Conservation (phyloP, 1,140 invertebrate species). For the Prorops nasuta region DNA sequence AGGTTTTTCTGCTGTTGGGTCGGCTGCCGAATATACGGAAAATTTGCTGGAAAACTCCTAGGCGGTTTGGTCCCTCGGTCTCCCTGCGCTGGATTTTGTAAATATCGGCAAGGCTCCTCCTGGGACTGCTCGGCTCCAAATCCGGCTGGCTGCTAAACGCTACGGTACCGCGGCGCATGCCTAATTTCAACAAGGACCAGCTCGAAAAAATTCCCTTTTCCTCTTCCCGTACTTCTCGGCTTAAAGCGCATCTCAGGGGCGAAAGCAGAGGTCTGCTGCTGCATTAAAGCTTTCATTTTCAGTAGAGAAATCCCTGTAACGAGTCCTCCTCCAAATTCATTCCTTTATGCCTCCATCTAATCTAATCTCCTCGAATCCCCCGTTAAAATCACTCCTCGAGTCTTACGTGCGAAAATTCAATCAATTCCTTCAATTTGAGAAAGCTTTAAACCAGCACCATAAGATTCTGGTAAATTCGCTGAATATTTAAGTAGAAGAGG, state of each 20-base stretch:
- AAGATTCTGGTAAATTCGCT: too few species aligned
- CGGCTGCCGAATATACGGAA: conserved; percentile 62
- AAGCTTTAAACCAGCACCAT: too few species aligned
- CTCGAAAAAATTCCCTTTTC: neutral
- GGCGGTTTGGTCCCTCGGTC: conserved; percentile 46
- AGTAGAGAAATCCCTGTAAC: too few species aligned
- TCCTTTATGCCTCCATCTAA: too few species aligned
- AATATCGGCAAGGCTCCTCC: conserved; percentile 48
- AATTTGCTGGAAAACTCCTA: conserved; percentile 51
- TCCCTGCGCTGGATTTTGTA: conserved; percentile 49
- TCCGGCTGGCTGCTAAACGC: conserved; percentile 67
- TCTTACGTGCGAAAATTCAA: too few species aligned
- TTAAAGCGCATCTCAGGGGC: conserved; percentile 1
- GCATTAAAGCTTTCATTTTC: too few species aligned
- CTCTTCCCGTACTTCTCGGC: neutral
- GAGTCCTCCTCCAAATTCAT: too few species aligned
- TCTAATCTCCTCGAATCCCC: too few species aligned
- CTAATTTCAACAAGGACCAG: conserved; percentile 31
- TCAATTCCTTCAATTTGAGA: too few species aligned
- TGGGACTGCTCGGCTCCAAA: conserved; percentile 41
- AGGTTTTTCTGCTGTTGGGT: conserved; percentile 63
- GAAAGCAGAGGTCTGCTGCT: neutral
- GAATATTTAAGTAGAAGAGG: too few species aligned
- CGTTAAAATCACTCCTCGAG: too few species aligned
- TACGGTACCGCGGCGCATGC: conserved; percentile 53